Conservation (phyloP, 2,113 vertebrate genomes). For the Terrapene triunguis region DNA sequence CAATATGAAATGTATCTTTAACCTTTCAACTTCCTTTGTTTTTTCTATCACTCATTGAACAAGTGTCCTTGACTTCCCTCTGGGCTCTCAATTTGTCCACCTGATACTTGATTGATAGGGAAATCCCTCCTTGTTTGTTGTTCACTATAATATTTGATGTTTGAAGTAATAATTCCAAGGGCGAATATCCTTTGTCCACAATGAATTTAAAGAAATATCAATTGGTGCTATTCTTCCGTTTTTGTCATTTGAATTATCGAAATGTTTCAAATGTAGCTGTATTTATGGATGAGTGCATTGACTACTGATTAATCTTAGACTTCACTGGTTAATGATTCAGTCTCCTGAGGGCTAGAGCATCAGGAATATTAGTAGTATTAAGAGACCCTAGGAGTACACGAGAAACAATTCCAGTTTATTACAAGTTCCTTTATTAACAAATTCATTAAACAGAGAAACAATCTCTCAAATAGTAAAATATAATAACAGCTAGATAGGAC, state of each 20-base stretch:
- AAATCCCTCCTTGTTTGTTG: background rate
- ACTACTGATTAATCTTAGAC: background rate
- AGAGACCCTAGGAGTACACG: background rate
- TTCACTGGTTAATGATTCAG: background rate
- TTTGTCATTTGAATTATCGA: conserved; percentile 17
- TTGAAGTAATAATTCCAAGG: conserved; percentile 10
- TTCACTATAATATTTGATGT: conserved; percentile 12
- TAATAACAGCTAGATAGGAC: background rate
- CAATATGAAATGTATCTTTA: background rate
- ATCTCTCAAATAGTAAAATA: background rate
- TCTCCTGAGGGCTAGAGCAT: background rate
- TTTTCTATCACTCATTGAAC: background rate
- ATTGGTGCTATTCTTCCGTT: background rate
- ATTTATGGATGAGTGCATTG: background rate
- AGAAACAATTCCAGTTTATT: background rate
- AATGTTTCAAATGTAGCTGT: background rate
- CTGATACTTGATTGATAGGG: background rate
- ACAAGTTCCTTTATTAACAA: background rate
- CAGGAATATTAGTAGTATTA: background rate
- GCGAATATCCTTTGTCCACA: conserved; percentile 6
- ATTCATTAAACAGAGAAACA: background rate
- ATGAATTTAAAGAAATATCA: background rate
- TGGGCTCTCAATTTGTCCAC: background rate
- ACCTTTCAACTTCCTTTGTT: background rate
- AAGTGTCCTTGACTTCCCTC: background rate